A percentile compares a stretch with the other conserved stretches of the same genome.
phyloP scores from a whole-genome alignment of 2,113 vertebrate species.

The Dolichotis patagonum region DNA sequence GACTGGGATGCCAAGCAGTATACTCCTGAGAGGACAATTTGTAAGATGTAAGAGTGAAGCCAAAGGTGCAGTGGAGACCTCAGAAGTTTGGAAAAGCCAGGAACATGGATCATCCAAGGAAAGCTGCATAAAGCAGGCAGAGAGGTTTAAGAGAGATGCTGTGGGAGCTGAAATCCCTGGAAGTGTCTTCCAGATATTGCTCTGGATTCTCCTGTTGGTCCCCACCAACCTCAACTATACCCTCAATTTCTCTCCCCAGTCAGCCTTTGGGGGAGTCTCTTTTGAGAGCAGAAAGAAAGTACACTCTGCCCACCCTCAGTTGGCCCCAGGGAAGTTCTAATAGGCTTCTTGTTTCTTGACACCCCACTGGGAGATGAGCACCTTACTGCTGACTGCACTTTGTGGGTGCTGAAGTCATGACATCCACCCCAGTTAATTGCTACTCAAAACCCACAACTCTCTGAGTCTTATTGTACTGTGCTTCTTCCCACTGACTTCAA shows the following conservation, averaged over 20 bases:
- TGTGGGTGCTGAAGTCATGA: neutral
- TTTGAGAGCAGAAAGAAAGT: neutral
- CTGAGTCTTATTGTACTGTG: neutral
- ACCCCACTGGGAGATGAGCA: neutral
- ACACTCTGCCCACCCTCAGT: neutral
- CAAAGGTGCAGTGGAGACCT: no score
- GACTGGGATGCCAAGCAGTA: no score
- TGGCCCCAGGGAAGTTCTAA: neutral
- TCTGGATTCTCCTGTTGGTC: neutral
- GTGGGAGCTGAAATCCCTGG: no score
- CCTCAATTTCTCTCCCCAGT: slow-evolving; percentile 12
- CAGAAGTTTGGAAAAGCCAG: no score
- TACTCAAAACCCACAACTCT: neutral
- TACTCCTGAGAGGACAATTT: no score
- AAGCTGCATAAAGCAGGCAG: no score
- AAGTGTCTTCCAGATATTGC: neutral
- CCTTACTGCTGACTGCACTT: neutral
- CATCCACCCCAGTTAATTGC: neutral
- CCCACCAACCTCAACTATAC: neutral
- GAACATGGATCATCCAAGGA: no score
- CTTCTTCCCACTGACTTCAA: neutral
- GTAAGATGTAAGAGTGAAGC: no score
- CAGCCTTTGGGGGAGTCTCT: neutral
- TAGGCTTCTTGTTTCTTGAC: neutral
- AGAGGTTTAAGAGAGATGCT: no score